Evolutionary conservation across 2,888 invertebrate genomes (phyloP).

Genomic region (Rosalia funebris): DNA sequence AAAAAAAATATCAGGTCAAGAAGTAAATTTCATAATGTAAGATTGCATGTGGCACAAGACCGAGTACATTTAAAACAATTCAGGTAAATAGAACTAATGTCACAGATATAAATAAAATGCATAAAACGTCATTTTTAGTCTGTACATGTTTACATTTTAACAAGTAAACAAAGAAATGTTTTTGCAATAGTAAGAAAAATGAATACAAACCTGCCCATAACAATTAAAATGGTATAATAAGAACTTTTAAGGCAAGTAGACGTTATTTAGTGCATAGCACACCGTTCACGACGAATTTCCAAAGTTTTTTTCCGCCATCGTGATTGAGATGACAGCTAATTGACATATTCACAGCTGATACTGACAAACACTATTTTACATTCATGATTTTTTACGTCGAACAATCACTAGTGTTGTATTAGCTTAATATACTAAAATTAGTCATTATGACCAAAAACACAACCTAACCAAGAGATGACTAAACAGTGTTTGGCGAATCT

Average conservation of each 20-base stretch:
- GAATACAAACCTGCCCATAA: slow-evolving; percentile 23
- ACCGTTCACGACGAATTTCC: slow-evolving; percentile 53
- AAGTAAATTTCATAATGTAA: not conserved
- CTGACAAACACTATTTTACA: slow-evolving; percentile 48
- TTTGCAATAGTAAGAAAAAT: slow-evolving; percentile 25
- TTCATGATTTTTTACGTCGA: slow-evolving; percentile 36
- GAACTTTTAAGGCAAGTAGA: slow-evolving; percentile 16
- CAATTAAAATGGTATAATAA: slow-evolving; percentile 26
- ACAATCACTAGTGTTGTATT: slow-evolving; percentile 28
- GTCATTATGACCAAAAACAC: slow-evolving; percentile 56
- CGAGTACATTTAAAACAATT: no score
- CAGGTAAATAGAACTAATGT: slow-evolving; percentile 26
- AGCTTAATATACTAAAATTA: slow-evolving; percentile 45
- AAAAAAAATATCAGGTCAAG: slow-evolving; percentile 16
- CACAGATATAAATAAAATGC: slow-evolving; percentile 30
- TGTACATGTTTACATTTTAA: slow-evolving; percentile 39
- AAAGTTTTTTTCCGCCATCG: slow-evolving; percentile 53
- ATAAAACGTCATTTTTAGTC: slow-evolving; percentile 24
- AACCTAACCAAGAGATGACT: slow-evolving; percentile 59
- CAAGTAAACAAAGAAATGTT: slow-evolving; percentile 47
- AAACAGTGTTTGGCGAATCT: slow-evolving; percentile 54
- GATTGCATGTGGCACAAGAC: no score
- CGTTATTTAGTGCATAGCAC: slow-evolving; percentile 38
- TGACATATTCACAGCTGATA: slow-evolving; percentile 63
- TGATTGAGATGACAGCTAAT: slow-evolving; percentile 54